phyloP scores from a whole-genome alignment of 2,113 vertebrate genomes.

The Papio anubis region DNA sequence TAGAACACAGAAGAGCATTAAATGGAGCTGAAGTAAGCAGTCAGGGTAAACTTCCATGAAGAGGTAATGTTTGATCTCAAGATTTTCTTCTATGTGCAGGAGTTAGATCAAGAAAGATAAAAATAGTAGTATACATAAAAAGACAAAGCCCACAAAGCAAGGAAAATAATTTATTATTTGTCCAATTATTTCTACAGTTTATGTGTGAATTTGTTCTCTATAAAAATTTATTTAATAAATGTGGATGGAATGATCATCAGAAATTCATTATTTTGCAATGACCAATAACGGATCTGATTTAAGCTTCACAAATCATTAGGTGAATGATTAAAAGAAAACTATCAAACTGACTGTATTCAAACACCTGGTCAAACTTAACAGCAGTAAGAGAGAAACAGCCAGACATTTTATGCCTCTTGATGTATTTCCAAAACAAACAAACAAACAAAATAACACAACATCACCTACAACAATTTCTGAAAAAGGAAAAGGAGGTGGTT shows the following conservation, averaged over 20 bases:
- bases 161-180: neutral
- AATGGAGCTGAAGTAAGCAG: neutral
- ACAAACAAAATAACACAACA: neutral
- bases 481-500: accelerated
- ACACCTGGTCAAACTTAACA: neutral
- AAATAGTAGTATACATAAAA: neutral
- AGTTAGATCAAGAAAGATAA: neutral
- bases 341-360: neutral
- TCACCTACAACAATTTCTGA: neutral
- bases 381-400: neutral
- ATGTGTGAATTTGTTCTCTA: neutral
- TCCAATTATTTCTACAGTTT: neutral
- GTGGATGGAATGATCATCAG: neutral
- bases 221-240: neutral
- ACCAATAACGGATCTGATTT: neutral
- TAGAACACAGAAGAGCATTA: neutral
- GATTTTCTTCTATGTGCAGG: neutral
- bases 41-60: neutral
- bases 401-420: neutral
- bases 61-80: neutral
- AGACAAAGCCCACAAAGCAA: neutral
- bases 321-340: neutral
- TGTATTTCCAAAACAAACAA: neutral
- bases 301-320: neutral
- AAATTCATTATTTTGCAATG: neutral